phyloP scores from a whole-genome alignment of 2,113 vertebrate genomes.

The Collichthys lucidus region DNA sequence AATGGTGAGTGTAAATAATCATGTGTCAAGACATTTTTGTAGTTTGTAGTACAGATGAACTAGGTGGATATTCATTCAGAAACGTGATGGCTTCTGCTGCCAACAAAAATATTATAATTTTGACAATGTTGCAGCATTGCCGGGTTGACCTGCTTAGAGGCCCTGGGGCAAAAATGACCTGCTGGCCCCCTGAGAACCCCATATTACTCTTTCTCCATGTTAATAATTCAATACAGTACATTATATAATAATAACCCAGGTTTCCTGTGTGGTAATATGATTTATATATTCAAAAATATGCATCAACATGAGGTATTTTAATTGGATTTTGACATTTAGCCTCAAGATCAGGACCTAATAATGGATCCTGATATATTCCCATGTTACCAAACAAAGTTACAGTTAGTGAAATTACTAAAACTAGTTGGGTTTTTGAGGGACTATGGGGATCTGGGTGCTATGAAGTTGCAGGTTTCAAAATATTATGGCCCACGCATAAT shows the following conservation, averaged over 20 bases:
- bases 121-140: background rate
- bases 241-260: background rate
- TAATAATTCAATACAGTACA: too few relatives aligned
- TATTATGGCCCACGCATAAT: background rate
- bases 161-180: background rate
- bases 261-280: background rate
- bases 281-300: too few relatives aligned
- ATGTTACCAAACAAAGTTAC: background rate
- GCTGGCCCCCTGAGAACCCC: background rate
- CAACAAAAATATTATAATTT: background rate
- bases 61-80: background rate
- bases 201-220: background rate
- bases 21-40: background rate
- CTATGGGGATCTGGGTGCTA: background rate
- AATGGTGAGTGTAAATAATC: conserved; percentile 38
- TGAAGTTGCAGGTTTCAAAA: too few relatives aligned
- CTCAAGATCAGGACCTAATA: background rate
- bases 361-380: background rate
- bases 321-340: background rate
- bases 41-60: background rate
- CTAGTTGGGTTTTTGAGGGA: background rate
- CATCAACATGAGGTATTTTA: background rate
- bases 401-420: background rate
- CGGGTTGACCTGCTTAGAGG: background rate
- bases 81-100: background rate